These are phyloP conservation scores for Drosophila yooni DNA, from an alignment of 2,888 invertebrate species.

Conservation along the genomic window DNA sequence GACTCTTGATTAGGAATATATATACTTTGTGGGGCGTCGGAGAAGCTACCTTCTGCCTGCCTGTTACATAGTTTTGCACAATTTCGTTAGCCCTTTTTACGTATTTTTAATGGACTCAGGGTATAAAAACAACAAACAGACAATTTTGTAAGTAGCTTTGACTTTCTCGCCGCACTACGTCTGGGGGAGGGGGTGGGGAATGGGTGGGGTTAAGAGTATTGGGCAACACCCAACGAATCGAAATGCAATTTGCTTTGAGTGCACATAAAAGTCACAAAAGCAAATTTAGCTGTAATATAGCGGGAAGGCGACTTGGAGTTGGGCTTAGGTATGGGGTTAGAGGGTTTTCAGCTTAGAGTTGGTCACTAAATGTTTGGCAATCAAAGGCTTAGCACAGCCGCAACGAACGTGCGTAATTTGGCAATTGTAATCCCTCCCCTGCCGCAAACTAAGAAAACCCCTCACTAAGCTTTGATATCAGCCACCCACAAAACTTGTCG, in stretches of 20 bases:
- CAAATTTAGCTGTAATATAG: slow-evolving; percentile 33
- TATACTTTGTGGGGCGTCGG: not conserved
- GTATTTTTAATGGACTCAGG: not conserved
- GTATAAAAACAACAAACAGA: slow-evolving; percentile 22
- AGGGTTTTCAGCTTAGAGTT: not conserved
- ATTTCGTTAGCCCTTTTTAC: not conserved
- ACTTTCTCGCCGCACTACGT: slow-evolving; percentile 47
- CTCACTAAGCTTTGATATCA: slow-evolving; percentile 5
- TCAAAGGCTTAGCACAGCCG: slow-evolving; percentile 70
- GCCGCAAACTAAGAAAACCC: not conserved
- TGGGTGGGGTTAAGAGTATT: not conserved
- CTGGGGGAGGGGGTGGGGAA: not conserved
- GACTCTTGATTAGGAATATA: not conserved
- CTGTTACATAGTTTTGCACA: not conserved
- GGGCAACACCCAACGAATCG: slow-evolving; percentile 54
- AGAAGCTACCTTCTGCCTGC: not conserved
- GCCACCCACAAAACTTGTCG: slow-evolving; percentile 33
- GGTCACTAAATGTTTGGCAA: slow-evolving; percentile 52
- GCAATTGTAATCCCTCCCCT: slow-evolving; percentile 45
- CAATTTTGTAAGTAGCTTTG: slow-evolving; percentile 39
- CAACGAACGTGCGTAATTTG: slow-evolving; percentile 58
- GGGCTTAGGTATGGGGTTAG: not conserved
- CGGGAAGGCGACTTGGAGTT: not conserved
- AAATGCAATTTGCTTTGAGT: slow-evolving; percentile 70
- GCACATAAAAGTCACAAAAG: slow-evolving; percentile 61